Base-by-base conservation (phyloP, 2,113 vertebrate genomes). In the Thunnus maccoyii region DNA sequence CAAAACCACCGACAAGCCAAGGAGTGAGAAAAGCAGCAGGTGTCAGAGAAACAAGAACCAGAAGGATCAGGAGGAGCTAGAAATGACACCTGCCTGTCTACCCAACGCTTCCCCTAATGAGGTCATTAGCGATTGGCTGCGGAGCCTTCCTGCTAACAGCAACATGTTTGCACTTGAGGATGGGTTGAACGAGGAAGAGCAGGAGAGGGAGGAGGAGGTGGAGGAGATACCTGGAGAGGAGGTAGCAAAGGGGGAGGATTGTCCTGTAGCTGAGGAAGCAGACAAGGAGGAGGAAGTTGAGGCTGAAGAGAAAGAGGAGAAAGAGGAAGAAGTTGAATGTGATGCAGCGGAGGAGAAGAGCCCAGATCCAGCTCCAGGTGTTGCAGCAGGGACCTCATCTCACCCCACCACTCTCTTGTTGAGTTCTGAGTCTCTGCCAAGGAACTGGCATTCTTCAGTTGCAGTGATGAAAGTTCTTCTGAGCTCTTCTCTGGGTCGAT, bases 111-210 rank as follows among this genome's bases (percentile, higher is more conserved):
- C 97, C 30, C 96, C 97, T 0, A 96, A 92, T 55, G 95, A 98
- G 61, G 93, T 98, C 6, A 96, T 99, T 36, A 95, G 96, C 9
- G 95, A 97, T 8, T 99, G 98, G 98, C 91, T 99, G 46, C 90
- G 86, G 50, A 96, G 96, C 76, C 97, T 99, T 77, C 97, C 97
- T 13, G 86, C 95, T 0, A 89, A 97, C 46, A 93, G 92, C 73
- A 52, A 69, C 75, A 73, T 95, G 85, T 92, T 93, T 15, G 94
- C 95, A 62, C 75, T 94, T 30, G 94, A 84, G 0, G 92, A 95
- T 0, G 92, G 94, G 13, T 81, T 83, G 30, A 78, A 68, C 5
- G 79, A 88, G 16, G 65, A 69, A 8, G 63, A 18, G 15, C 73
- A 64, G 44, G 16, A 3, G 4, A 9, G 74, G 9, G 80, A 54